phyloP scores from a whole-genome alignment of 2,797 vertebrate genomes.

The Phrynocephalus guinanensis region DNA sequence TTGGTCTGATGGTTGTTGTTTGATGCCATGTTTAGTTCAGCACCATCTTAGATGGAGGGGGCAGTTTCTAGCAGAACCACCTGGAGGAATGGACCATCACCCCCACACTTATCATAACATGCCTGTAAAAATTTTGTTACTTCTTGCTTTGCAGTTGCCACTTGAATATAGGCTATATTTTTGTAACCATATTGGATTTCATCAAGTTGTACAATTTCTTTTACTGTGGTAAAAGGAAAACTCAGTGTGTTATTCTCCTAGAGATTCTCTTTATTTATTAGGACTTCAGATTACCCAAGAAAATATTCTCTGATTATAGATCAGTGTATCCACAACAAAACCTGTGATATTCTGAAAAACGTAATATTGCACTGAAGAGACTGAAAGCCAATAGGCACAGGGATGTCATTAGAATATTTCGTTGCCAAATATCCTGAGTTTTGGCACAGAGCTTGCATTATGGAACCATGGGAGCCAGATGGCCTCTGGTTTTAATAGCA shows the following conservation, averaged over 20 bases:
- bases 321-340: constrained; percentile 30
- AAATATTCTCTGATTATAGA: constrained; percentile 4
- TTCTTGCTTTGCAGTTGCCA: constrained; percentile 3
- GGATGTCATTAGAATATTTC: constrained; percentile 51
- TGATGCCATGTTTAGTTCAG: too few relatives aligned
- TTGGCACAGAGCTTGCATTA: constrained; percentile 43
- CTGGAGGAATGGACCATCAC: too few relatives aligned
- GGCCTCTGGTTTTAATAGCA: constrained; percentile 46
- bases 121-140: background rate
- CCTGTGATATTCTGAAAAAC: background rate
- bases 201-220: background rate
- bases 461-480: constrained; percentile 49
- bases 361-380: background rate
- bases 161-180: background rate
- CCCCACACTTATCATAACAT: background rate
- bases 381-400: constrained; percentile 52
- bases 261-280: constrained; percentile 18
- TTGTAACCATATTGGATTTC: background rate
- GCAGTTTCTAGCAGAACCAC: too few relatives aligned
- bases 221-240: constrained; percentile 22
- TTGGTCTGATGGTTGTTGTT: too few relatives aligned
- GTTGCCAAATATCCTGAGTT: constrained; percentile 60
- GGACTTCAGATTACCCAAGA: constrained; percentile 21
- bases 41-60: too few relatives aligned
- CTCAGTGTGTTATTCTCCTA: background rate